Conservation (phyloP, 2,888 invertebrate species). For the Drosophila nigricruria region DNA sequence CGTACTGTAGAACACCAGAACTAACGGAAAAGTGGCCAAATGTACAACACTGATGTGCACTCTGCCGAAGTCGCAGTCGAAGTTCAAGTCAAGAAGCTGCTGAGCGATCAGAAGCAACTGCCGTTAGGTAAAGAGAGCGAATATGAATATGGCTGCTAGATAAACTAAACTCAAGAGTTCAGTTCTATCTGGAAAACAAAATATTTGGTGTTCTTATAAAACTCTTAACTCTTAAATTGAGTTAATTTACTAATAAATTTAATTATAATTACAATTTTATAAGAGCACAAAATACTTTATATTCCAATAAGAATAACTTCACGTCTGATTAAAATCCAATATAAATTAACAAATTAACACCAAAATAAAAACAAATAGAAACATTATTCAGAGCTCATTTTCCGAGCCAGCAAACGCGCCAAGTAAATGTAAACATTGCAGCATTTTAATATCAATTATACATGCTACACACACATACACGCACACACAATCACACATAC, state of each 20-base stretch:
- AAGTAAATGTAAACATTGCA: constrained; percentile 33
- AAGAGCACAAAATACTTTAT: not conserved
- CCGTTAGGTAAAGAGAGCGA: not conserved
- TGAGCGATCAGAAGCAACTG: not conserved
- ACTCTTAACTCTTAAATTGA: no score
- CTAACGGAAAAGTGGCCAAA: no score
- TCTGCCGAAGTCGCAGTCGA: not conserved
- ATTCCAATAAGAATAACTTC: not conserved
- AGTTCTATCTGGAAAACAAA: no score
- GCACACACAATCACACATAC: not conserved
- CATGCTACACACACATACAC: constrained; percentile 9
- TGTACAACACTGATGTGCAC: no score
- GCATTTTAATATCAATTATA: constrained; percentile 43
- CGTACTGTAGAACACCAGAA: no score
- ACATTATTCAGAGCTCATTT: constrained; percentile 1
- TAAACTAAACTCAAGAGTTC: not conserved
- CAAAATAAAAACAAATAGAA: not conserved
- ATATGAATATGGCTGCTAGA: not conserved
- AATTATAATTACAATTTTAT: not conserved
- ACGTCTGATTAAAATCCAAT: not conserved
- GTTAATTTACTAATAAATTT: no score
- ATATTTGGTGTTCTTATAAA: no score
- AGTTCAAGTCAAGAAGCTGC: not conserved
- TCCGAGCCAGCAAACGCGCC: constrained; percentile 6
- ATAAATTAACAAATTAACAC: constrained; percentile 21